phyloP scores from a whole-genome alignment of 2,113 vertebrate genomes.

The Otocyon megalotis region DNA sequence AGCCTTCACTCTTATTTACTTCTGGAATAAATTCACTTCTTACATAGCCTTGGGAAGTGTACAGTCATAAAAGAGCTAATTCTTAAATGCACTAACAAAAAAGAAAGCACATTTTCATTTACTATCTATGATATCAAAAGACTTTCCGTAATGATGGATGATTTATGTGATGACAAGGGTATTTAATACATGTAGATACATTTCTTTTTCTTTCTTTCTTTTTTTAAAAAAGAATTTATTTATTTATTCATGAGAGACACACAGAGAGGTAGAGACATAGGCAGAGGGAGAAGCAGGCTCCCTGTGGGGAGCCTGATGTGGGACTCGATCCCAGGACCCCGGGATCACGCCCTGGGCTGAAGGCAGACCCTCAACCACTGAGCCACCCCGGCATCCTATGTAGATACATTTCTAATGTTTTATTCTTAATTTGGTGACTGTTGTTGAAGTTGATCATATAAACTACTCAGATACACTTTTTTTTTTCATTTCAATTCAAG shows the following conservation, averaged over 20 bases:
- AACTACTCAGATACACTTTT: background rate
- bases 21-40: background rate
- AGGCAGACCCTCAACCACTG: no score
- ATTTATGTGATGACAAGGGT: background rate
- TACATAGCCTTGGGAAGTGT: background rate
- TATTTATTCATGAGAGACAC: no score
- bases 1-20: background rate
- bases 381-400: no score
- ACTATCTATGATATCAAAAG: background rate
- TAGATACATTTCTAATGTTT: background rate
- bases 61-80: background rate
- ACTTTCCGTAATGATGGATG: background rate
- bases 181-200: background rate
- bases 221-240: no score
- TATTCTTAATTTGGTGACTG: background rate
- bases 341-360: no score
- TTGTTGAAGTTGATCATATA: background rate
- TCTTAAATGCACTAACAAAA: background rate
- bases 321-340: no score
- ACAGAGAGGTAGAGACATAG: no score
- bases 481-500: background rate
- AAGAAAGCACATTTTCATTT: background rate
- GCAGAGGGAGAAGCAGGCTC: no score
- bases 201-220: background rate
- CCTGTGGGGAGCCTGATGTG: no score